Evolutionary conservation across 2,113 vertebrate species (phyloP).

Genomic region (Megaleporinus macrocephalus): DNA sequence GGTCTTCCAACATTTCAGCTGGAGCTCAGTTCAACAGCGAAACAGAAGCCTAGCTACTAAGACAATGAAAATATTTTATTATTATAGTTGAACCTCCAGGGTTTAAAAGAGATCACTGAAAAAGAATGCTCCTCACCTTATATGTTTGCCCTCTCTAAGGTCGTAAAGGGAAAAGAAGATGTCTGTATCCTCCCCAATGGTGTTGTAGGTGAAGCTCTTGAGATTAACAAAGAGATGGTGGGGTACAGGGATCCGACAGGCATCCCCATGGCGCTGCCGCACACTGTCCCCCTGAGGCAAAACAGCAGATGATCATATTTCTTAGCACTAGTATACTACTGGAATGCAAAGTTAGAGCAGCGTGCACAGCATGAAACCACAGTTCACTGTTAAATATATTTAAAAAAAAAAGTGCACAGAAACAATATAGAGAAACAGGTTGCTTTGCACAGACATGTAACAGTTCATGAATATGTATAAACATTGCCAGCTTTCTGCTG

Average conservation of each 20-base stretch:
- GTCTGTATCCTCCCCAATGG: slow-evolving; percentile 94
- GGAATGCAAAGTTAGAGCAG: background rate
- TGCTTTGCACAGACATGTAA: background rate
- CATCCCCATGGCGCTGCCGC: slow-evolving; percentile 87
- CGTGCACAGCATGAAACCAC: background rate
- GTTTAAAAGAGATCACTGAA: no score
- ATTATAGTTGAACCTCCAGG: no score
- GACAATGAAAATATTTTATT: background rate
- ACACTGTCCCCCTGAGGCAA: slow-evolving; percentile 81
- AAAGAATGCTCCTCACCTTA: slow-evolving; percentile 84
- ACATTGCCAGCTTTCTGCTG: background rate
- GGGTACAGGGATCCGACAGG: slow-evolving; percentile 87
- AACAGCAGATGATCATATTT: background rate
- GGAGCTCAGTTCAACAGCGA: background rate
- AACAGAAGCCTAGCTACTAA: background rate
- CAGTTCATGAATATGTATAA: background rate
- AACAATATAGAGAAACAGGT: background rate
- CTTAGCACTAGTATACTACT: background rate
- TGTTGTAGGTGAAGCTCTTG: slow-evolving; percentile 98
- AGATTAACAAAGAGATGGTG: slow-evolving; percentile 96
- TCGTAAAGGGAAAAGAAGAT: slow-evolving; percentile 97
- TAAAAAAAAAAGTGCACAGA: background rate
- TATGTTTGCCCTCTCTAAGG: slow-evolving; percentile 91
- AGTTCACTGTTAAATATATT: background rate
- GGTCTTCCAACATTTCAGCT: no score